A percentile compares a stretch with the other conserved stretches of the same genome.
phyloP scores from a whole-genome alignment of 2,888 invertebrate genomes.

The Ophioninae sp. region DNA sequence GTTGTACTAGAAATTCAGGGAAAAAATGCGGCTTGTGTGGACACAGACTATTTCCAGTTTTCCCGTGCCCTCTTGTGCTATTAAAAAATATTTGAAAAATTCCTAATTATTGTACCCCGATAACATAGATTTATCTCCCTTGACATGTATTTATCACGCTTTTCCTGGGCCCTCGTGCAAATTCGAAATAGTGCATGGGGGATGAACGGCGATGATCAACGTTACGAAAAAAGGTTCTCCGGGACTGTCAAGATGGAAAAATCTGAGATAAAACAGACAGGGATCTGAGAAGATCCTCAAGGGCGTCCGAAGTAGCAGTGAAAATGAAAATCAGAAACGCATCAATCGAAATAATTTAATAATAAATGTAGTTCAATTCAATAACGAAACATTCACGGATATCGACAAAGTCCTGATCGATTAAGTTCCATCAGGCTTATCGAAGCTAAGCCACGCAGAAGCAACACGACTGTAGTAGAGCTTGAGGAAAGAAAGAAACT shows the following conservation, averaged over 20 bases:
- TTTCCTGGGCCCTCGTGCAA: background rate
- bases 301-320: background rate
- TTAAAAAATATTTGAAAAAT: too few relatives aligned
- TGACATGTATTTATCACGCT: too few relatives aligned
- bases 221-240: background rate
- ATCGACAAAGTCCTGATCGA: background rate
- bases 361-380: background rate
- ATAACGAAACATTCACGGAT: background rate
- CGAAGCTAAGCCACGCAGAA: background rate
- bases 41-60: too few relatives aligned
- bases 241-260: background rate
- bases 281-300: background rate
- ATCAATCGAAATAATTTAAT: background rate
- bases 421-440: constrained; percentile 6
- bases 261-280: background rate
- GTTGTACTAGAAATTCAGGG: too few relatives aligned
- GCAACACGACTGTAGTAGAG: background rate
- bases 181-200: background rate
- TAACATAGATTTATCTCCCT: too few relatives aligned
- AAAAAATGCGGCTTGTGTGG: too few relatives aligned
- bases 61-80: too few relatives aligned
- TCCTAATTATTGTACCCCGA: too few relatives aligned
- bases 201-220: background rate
- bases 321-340: background rate
- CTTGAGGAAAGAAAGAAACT: background rate